These are phyloP conservation scores for Ranitomeya imitator DNA, from an alignment of 2,113 vertebrate genomes.

Conservation along the genomic window DNA sequence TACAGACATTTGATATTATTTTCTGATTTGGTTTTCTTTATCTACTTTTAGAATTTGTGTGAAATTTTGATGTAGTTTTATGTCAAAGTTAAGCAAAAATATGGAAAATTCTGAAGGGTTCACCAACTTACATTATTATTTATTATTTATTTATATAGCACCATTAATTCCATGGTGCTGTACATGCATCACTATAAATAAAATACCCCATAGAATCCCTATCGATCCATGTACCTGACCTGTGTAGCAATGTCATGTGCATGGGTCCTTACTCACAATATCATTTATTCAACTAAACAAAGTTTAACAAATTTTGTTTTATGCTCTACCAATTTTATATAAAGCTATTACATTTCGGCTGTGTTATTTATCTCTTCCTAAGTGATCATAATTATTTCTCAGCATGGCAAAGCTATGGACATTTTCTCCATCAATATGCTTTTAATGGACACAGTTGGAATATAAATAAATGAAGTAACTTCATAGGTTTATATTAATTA, in stretches of 20 bases:
- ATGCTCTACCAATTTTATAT: not conserved
- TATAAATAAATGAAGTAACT: conserved; percentile 54
- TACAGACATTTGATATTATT: no score
- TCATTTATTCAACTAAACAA: not conserved
- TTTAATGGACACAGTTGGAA: conserved; percentile 56
- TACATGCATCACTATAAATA: no score
- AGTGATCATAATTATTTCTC: conserved; percentile 49
- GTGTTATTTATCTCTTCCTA: conserved; percentile 45
- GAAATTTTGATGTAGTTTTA: no score
- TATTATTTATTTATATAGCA: no score
- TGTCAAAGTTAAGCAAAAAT: no score
- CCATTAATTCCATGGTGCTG: no score
- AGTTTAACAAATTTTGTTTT: not conserved
- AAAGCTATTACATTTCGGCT: conserved; percentile 6
- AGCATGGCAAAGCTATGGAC: conserved; percentile 46
- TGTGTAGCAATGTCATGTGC: not conserved
- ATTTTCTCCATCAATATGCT: conserved; percentile 54
- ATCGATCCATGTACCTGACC: no score
- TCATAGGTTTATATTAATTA: conserved; percentile 55
- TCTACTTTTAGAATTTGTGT: no score
- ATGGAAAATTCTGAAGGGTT: no score
- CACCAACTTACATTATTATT: no score
- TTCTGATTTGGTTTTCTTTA: no score
- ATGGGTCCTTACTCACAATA: not conserved
- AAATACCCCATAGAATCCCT: no score